Conservation (phyloP, 2,113 vertebrate genomes). For the Oxyura jamaicensis region DNA sequence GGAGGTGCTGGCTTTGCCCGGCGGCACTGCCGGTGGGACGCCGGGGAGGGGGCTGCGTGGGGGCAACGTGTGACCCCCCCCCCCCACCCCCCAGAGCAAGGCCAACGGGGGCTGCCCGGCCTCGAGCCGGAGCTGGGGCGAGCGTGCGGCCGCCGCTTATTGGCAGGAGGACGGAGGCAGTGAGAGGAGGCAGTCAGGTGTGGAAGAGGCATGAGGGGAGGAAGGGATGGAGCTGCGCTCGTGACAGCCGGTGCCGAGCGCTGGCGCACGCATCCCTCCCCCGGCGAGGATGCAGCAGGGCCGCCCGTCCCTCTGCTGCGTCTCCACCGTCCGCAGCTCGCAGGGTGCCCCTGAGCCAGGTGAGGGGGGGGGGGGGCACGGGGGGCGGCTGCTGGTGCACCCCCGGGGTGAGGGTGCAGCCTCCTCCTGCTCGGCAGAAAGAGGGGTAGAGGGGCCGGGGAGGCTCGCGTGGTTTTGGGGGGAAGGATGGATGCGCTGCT, state of each 20-base stretch:
- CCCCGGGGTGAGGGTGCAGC: background rate
- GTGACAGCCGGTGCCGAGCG: slow-evolving; percentile 44
- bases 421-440: background rate
- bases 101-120: background rate
- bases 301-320: slow-evolving; percentile 54
- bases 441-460: background rate
- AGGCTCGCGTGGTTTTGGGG: background rate
- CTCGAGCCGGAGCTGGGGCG: background rate
- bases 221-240: slow-evolving; percentile 36
- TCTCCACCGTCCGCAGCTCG: slow-evolving; percentile 46
- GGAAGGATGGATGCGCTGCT: background rate
- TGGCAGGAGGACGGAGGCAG: background rate
- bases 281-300: slow-evolving; percentile 54
- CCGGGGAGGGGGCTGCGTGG: background rate
- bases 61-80: background rate
- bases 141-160: background rate
- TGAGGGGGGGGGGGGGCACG: background rate
- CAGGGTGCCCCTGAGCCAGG: slow-evolving; percentile 46
- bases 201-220: slow-evolving; percentile 47
- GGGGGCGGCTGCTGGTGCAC: background rate
- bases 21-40: background rate
- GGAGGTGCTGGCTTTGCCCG: background rate
- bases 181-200: slow-evolving; percentile 32
- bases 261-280: slow-evolving; percentile 44
- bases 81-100: accelerated